phyloP scores from a whole-genome alignment of 2,888 invertebrate genomes.

The Eupithecia inturbata region DNA sequence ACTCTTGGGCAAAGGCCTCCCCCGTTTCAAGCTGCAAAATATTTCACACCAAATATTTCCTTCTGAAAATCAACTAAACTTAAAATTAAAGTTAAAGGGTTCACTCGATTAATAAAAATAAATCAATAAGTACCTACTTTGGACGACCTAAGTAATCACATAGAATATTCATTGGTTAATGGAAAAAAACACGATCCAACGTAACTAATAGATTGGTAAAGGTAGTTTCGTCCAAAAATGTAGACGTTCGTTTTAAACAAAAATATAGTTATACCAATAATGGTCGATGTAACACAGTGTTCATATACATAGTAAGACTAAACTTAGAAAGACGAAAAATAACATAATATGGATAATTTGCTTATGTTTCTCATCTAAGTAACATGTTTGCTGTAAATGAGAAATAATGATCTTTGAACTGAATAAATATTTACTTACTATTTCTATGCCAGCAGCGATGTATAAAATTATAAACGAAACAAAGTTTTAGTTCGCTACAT shows the following conservation, averaged over 20 bases:
- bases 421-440: background rate
- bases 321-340: no score
- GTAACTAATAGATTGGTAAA: background rate
- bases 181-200: background rate
- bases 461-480: background rate
- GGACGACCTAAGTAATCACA: background rate
- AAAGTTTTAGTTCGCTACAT: background rate
- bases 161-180: conserved; percentile 3
- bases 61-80: background rate
- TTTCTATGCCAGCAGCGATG: background rate
- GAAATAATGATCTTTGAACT: no score
- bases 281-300: no score
- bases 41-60: background rate
- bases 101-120: background rate
- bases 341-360: no score
- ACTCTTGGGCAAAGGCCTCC: background rate
- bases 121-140: background rate
- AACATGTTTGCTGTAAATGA: no score
- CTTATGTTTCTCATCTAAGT: no score
- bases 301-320: no score
- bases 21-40: background rate
- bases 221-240: background rate
- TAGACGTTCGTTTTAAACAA: background rate
- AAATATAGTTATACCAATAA: background rate
- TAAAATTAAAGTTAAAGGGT: background rate